Evolutionary conservation across 35 echinoderm and acorn worm genomes (phyloP).

Genomic region (Anneissia japonica): DNA sequence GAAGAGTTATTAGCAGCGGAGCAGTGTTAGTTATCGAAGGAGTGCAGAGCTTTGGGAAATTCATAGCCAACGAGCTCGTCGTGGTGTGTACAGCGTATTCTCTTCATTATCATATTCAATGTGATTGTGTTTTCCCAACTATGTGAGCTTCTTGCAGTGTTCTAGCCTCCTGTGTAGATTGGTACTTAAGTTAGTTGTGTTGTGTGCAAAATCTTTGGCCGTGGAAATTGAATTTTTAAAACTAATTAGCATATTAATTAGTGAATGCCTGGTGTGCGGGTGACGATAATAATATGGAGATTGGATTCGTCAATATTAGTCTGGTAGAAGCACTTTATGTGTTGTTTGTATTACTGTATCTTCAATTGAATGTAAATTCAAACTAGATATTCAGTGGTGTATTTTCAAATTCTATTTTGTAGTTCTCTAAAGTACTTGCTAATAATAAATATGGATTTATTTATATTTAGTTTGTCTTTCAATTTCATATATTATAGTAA

Average conservation of each 20-base stretch:
- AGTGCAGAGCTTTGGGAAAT: neutral
- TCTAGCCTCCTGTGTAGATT: neutral
- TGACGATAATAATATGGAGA: neutral
- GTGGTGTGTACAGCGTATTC: neutral
- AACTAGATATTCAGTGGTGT: too few species aligned
- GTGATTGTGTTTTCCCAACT: neutral
- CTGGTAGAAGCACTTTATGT: neutral
- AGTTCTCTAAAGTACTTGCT: too few species aligned
- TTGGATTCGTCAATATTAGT: neutral
- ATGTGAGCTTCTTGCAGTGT: neutral
- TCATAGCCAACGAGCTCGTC: neutral
- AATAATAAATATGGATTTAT: too few species aligned
- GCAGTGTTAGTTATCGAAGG: neutral
- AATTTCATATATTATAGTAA: too few species aligned
- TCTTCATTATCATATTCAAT: neutral
- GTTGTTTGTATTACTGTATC: neutral
- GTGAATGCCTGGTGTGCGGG: neutral
- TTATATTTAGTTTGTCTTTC: too few species aligned
- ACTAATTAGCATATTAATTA: neutral
- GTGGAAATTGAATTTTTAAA: conserved; percentile 2
- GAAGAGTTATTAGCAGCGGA: neutral
- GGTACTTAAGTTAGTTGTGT: conserved; percentile 1
- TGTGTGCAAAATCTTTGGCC: neutral
- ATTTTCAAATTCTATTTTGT: too few species aligned
- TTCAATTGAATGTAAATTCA: neutral